Percentiles rank a stretch among this genome's conserved stretches.
Evolutionary conservation across 2,797 vertebrate species (phyloP).

Genomic region (Platalea minor): DNA sequence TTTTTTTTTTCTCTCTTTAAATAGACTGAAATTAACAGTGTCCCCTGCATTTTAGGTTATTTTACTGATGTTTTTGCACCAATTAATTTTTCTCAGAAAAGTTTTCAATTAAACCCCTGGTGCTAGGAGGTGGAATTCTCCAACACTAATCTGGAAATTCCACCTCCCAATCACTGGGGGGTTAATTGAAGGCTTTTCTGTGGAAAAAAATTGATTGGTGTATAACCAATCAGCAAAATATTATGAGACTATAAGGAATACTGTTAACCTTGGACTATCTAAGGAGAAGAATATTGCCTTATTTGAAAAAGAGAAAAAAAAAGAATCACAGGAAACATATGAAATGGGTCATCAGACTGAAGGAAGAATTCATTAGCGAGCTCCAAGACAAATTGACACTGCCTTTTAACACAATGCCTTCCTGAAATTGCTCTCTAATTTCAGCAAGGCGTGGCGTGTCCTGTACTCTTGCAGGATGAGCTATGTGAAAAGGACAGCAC

Average conservation of each 20-base stretch:
- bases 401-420: neutral
- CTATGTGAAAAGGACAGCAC: neutral
- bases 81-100: slow-evolving; percentile 56
- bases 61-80: slow-evolving; percentile 32
- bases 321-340: neutral
- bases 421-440: neutral
- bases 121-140: slow-evolving; percentile 46
- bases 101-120: slow-evolving; percentile 61
- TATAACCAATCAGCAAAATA: slow-evolving; percentile 47
- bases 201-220: slow-evolving; percentile 26
- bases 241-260: neutral
- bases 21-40: slow-evolving; percentile 7
- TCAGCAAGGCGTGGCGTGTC: neutral
- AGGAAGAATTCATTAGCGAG: neutral
- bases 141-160: slow-evolving; percentile 42
- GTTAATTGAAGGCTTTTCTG: slow-evolving; percentile 50
- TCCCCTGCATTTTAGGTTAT: slow-evolving; percentile 7
- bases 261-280: slow-evolving; percentile 22
- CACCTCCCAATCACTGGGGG: slow-evolving; percentile 4
- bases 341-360: neutral
- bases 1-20: neutral
- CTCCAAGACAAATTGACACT: neutral
- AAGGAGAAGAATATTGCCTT: neutral
- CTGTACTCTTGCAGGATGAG: neutral
- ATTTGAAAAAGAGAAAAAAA: neutral